These are phyloP conservation scores for Nomada hirtipes DNA, from an alignment of 2,888 invertebrate species.

Conservation along the genomic window DNA sequence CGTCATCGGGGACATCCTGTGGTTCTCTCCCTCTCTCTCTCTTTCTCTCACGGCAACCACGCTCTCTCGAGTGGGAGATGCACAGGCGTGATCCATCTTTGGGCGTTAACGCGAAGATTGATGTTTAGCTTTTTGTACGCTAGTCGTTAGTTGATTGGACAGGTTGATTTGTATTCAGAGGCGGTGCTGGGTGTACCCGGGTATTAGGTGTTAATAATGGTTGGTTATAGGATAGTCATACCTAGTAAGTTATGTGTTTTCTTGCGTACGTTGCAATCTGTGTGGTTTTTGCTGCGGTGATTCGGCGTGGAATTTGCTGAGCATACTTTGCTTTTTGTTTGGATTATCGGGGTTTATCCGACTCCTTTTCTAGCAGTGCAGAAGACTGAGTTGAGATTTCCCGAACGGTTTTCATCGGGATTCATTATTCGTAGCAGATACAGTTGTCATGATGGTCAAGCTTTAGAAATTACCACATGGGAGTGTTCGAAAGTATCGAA, in stretches of 20 bases:
- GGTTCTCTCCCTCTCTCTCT: neutral
- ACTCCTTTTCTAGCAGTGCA: too few species aligned
- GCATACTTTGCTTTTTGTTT: too few species aligned
- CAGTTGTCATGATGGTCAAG: too few species aligned
- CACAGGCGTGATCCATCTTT: slow-evolving; percentile 22
- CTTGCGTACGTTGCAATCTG: neutral
- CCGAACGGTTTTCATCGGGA: too few species aligned
- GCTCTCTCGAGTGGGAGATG: neutral
- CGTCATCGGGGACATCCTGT: slow-evolving; percentile 52
- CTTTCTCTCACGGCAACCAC: slow-evolving; percentile 4
- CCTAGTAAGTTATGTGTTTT: neutral
- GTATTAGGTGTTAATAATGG: neutral
- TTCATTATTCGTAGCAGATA: too few species aligned
- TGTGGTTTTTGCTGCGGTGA: too few species aligned
- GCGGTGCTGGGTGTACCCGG: neutral
- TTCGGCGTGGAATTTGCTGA: too few species aligned
- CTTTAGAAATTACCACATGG: too few species aligned
- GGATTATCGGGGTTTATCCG: too few species aligned
- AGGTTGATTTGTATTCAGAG: slow-evolving; percentile 4
- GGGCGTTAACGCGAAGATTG: slow-evolving; percentile 14
- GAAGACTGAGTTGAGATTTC: too few species aligned
- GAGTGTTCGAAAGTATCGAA: too few species aligned
- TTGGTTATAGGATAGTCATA: neutral
- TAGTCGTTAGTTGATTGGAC: neutral
- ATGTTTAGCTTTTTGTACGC: neutral